A percentile compares a stretch with the other conserved stretches of the same genome.
Evolutionary conservation across 2,797 vertebrate genomes (phyloP).

Genomic region (Pangasius macronema): DNA sequence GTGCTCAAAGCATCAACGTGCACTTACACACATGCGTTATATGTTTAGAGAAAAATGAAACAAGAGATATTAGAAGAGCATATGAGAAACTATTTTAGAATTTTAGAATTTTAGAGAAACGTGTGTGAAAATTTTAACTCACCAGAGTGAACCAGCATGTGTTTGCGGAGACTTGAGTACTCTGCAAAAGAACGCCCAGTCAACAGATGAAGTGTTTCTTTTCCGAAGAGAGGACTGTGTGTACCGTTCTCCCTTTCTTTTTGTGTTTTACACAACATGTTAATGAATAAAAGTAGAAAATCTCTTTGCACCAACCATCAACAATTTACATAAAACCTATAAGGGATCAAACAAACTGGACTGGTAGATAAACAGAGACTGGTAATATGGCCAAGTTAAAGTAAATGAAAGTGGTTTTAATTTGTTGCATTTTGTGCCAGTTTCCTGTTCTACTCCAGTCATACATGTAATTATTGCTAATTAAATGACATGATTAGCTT

Average conservation of each 20-base stretch:
- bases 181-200: conserved; percentile 97
- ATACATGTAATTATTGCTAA: neutral
- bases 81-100: neutral
- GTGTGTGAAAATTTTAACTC: conserved; percentile 53
- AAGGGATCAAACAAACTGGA: neutral
- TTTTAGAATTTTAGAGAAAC: too few relatives aligned
- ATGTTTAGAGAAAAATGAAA: neutral
- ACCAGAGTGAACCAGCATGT: conserved; percentile 98
- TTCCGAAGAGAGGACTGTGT: too few relatives aligned
- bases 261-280: too few relatives aligned
- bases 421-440: neutral
- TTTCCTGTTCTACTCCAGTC: neutral
- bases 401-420: neutral
- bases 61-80: neutral
- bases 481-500: neutral
- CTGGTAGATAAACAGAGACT: neutral
- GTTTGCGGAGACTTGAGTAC: conserved; percentile 97
- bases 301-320: neutral
- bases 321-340: neutral
- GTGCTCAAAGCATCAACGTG: neutral
- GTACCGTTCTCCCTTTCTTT: too few relatives aligned
- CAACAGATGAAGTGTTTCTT: too few relatives aligned
- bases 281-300: neutral
- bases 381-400: neutral
- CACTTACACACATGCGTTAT: neutral